These are phyloP conservation scores for Pseudonaja textilis DNA, from an alignment of 2,113 vertebrate genomes.

Conservation along the genomic window DNA sequence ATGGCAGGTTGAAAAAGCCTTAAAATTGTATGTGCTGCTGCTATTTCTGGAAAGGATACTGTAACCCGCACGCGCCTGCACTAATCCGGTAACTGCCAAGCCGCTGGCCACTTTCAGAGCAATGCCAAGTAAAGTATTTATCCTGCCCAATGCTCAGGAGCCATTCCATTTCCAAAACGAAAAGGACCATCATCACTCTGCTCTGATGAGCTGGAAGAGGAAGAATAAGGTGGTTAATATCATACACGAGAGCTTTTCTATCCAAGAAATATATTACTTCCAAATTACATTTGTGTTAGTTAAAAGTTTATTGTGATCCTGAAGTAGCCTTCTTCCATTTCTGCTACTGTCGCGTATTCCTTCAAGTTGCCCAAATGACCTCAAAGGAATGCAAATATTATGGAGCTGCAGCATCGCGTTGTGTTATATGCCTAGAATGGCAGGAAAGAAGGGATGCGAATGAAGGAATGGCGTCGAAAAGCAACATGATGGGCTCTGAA, in stretches of 20 bases:
- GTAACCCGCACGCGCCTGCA: conserved; percentile 89
- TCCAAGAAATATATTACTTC: not conserved
- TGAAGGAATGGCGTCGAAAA: too few relatives aligned
- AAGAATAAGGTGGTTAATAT: conserved; percentile 43
- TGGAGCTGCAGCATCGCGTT: not conserved
- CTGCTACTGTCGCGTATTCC: not conserved
- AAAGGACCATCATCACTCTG: conserved; percentile 89
- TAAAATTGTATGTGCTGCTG: not conserved
- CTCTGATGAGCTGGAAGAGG: conserved; percentile 86
- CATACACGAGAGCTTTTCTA: rapidly evolving
- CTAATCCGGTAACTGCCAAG: conserved; percentile 88
- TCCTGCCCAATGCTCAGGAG: conserved; percentile 93
- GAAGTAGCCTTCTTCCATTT: not conserved
- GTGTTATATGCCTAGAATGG: not conserved
- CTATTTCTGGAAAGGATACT: conserved; percentile 85
- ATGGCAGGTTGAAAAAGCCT: not conserved
- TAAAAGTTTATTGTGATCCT: not conserved
- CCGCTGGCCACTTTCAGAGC: conserved; percentile 89
- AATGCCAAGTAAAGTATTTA: conserved; percentile 94
- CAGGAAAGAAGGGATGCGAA: not conserved
- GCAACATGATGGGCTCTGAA: not conserved
- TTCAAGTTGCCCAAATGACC: not conserved
- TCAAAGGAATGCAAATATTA: not conserved
- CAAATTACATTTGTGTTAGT: not conserved
- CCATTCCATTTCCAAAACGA: conserved; percentile 98